Evolutionary conservation across 1,140 invertebrate species (phyloP), one percentile per base, ranked within the genome.

Genomic region (Aphidius gifuensis): DNA sequence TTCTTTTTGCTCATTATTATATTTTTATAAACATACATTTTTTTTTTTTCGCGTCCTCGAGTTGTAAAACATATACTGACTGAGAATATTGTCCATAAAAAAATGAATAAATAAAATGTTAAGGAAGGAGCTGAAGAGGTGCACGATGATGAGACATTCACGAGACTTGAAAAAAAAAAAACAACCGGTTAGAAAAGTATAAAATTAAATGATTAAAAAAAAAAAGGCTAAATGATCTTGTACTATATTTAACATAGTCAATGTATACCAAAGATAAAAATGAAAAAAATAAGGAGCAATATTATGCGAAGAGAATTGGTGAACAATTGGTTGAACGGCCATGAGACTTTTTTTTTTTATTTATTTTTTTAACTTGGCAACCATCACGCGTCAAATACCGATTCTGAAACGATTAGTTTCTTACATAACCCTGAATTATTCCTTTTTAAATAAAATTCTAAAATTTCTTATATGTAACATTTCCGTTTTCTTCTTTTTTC

Each of bases 241-340:
- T 23, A 23, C 23, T 23, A 23, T 23, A 23, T 23, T 23, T 23
- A 23, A 23, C 23, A 23, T 23, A 23, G 23, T 23, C 23, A 23
- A 23, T 23, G 23, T 23, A 23, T 23, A 23, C 23, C 23, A 23
- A 23, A 23, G 23, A 23, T 23, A 47, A 55, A 44, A 49, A 47
- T 9, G 4, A n/a, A 9, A 23, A 48, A 56, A 61, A 62, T 58
- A 58, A 58, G 23, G 49, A 62, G 55, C 55, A 62, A 39, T n/a
- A 51, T 23, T 45, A n/a, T 6, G 44, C 5, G 39, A 4, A 55
- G 6, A 58, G 21, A 32, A 47, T 51, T 16, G 32, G 49, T 57
- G 60, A 62, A 62, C 60, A 62, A 62, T 62, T 32, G 42, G 43
- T 53, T 32, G 57, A 40, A 23, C 50, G 60, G 49, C 60, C 60